Base-by-base conservation (phyloP, 1,140 invertebrate genomes). In the Daktulosphaira vitifoliae region DNA sequence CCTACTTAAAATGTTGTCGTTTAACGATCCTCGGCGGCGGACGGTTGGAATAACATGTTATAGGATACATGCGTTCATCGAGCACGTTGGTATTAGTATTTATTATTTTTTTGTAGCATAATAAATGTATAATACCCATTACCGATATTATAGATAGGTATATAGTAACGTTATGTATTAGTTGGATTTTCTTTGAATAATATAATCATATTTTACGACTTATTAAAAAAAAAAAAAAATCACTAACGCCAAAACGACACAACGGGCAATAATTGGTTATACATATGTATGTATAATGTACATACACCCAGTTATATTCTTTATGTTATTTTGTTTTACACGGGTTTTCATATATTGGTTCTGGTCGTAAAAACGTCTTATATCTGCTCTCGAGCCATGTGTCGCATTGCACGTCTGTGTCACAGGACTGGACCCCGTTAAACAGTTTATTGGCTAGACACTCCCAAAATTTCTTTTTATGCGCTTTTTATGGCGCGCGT, bases 121-220 rank as follows among this genome's bases (percentile, higher is more conserved):
- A 33, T 33, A 33, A 33, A 33, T 33, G 29, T 33, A 33, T 11
- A 33, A 33, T 33, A 33, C 29, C n/a, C n/a, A n/a, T n/a, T n/a
- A n/a, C n/a, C n/a, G n/a, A n/a, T n/a, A n/a, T n/a, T n/a, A n/a
- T n/a, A n/a, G n/a, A n/a, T n/a, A n/a, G n/a, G 29, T 33, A 33
- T 33, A 11, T 33, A 6, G 29, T 33, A 33, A n/a, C 11, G 11
- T 33, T 6, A 33, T 33, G 5, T 33, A 33, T 6, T 6, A 33
- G 23, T 59, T 42, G 38, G n/a, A 23, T 59, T 59, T 56, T 20
- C 11, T 52, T 38, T 53, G 6, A 46, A 62, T 48, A 48, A 62
- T 33, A 33, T 48, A 48, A 62, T 62, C 56, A 33, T 62, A 62
- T 62, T 62, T 62, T 62, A 62, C 18, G 56, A 62, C 56, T 62